A percentile compares a stretch with the other conserved stretches of the same genome.
These are phyloP conservation scores for Aphelenchoides besseyi DNA, from an alignment of 1,140 invertebrate genomes.

Conservation along the genomic window DNA sequence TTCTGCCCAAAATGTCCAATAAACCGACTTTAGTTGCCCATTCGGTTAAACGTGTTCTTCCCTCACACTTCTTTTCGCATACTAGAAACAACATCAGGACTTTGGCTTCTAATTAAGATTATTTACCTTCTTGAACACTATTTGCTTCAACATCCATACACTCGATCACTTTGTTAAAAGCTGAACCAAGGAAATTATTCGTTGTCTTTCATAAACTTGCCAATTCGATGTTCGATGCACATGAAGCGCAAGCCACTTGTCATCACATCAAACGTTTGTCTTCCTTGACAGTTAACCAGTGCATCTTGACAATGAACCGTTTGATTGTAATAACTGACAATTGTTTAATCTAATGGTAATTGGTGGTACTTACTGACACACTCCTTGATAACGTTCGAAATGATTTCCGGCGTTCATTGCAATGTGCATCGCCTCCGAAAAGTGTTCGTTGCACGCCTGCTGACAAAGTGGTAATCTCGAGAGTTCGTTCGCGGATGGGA, in stretches of 20 bases:
- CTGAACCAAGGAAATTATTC: not conserved
- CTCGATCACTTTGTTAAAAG: slow-evolving; percentile 9
- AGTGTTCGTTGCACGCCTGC: slow-evolving; percentile 6
- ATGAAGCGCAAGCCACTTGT: not conserved
- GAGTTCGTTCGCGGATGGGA: not conserved
- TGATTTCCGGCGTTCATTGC: slow-evolving; percentile 7
- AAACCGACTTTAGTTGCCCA: slow-evolving; percentile 9
- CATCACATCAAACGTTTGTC: slow-evolving; percentile 18
- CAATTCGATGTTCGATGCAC: slow-evolving; percentile 16
- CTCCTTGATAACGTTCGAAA: not conserved
- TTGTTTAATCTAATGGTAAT: not conserved
- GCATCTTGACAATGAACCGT: not conserved
- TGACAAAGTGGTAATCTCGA: not conserved
- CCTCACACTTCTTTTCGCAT: slow-evolving; percentile 13
- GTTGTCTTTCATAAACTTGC: not conserved
- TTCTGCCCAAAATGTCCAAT: not conserved
- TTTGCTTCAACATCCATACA: slow-evolving; percentile 5
- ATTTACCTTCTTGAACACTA: slow-evolving; percentile 13
- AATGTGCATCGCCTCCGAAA: slow-evolving; percentile 7
- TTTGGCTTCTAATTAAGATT: not conserved
- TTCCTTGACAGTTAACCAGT: slow-evolving; percentile 5
- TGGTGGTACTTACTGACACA: not conserved
- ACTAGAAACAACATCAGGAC: not conserved
- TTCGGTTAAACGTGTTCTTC: not conserved
- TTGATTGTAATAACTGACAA: slow-evolving; percentile 14